Evolutionary conservation across 2,113 vertebrate genomes (phyloP).

Genomic region (Scomber scombrus): DNA sequence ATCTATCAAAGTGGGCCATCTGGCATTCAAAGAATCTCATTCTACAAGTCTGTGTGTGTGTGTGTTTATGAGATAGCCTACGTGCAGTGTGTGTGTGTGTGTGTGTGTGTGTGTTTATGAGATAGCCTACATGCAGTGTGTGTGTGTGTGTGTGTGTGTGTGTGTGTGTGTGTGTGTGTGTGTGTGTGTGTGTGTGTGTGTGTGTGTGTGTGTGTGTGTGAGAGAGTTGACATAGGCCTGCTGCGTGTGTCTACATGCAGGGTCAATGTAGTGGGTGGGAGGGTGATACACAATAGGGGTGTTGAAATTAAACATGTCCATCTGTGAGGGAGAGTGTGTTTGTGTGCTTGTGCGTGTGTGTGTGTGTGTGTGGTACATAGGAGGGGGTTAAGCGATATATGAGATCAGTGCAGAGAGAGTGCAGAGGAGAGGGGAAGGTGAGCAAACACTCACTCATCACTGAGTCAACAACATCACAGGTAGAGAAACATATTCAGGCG

Average conservation of each 20-base stretch:
- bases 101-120: no score
- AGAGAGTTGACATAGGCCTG: constrained; percentile 28
- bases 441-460: constrained; percentile 54
- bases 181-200: neutral
- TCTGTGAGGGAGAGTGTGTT: constrained; percentile 9
- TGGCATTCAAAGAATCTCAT: constrained; percentile 7
- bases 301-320: constrained; percentile 58
- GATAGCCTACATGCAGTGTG: no score
- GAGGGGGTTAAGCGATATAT: constrained; percentile 46
- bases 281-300: constrained; percentile 56
- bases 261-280: constrained; percentile 40
- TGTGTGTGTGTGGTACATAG: constrained; percentile 2
- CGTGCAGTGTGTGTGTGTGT: neutral
- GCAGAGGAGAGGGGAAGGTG: constrained; percentile 20
- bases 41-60: neutral
- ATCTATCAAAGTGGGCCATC: constrained; percentile 6
- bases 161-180: neutral
- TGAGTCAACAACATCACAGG: constrained; percentile 43
- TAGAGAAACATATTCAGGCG: neutral
- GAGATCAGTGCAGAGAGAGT: constrained; percentile 38
- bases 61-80: neutral
- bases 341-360: neutral
- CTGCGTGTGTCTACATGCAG: constrained; percentile 56
- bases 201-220: no score
- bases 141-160: no score